Conservation (phyloP, 2,888 invertebrate genomes). For the Agonum fuliginosum region DNA sequence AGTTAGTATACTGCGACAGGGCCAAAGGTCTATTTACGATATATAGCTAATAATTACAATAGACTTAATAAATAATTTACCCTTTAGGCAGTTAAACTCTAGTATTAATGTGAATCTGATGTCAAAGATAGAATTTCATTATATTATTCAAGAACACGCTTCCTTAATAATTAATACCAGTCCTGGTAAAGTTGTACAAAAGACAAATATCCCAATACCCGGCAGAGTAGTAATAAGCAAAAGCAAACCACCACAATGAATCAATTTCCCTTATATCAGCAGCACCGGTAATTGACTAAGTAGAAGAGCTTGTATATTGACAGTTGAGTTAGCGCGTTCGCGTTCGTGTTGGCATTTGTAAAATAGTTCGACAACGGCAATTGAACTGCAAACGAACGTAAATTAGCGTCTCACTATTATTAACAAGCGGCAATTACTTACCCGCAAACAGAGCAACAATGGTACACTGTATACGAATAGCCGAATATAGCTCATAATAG, state of each 20-base stretch:
- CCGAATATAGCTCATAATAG: slow-evolving; percentile 30
- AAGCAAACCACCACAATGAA: slow-evolving; percentile 15
- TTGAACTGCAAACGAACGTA: slow-evolving; percentile 42
- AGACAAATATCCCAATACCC: too few species aligned
- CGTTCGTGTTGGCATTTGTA: neutral
- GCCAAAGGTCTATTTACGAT: too few species aligned
- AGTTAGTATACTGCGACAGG: too few species aligned
- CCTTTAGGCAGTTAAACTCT: too few species aligned
- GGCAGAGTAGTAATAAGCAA: too few species aligned
- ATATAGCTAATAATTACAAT: too few species aligned
- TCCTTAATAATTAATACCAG: too few species aligned
- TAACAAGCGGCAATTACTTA: slow-evolving; percentile 44
- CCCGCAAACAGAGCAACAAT: slow-evolving; percentile 39
- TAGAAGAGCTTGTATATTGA: neutral
- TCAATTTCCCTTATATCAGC: neutral
- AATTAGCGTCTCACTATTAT: slow-evolving; percentile 34
- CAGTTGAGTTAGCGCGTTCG: slow-evolving; percentile 4
- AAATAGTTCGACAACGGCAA: slow-evolving; percentile 43
- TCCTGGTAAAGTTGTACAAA: too few species aligned
- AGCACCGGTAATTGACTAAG: neutral
- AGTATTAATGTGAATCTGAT: too few species aligned
- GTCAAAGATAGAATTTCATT: too few species aligned
- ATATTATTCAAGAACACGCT: too few species aligned
- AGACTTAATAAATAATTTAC: too few species aligned
- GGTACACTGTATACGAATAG: slow-evolving; percentile 22